Conservation (phyloP, 2,113 vertebrate genomes). For the Dendrocopos noguchii region DNA sequence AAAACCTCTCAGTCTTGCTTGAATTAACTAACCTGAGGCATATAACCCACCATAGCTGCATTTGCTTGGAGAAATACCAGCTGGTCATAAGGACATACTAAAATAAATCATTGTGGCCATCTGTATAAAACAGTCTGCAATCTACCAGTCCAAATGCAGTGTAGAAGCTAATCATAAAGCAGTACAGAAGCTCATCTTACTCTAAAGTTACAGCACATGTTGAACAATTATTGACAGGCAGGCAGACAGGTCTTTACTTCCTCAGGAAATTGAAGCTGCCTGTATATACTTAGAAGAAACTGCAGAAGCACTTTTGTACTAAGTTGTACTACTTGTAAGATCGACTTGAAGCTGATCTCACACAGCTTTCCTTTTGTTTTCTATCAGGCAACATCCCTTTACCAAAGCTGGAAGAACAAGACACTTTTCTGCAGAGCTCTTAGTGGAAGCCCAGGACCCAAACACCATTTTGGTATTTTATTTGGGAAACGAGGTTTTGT, state of each 20-base stretch:
- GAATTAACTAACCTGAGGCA: not conserved
- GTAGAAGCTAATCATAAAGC: not conserved
- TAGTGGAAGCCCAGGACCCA: not conserved
- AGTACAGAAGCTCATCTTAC: not conserved
- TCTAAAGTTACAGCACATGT: not conserved
- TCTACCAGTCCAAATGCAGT: not conserved
- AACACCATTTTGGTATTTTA: rapidly evolving
- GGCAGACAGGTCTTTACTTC: not conserved
- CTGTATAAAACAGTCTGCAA: not conserved
- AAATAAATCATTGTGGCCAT: not conserved
- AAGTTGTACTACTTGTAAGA: not conserved
- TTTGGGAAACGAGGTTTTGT: not conserved
- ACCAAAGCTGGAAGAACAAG: conserved; percentile 74
- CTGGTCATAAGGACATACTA: not conserved
- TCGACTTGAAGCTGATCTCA: not conserved
- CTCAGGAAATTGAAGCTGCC: not conserved
- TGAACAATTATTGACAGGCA: not conserved
- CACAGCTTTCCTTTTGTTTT: conserved; percentile 26
- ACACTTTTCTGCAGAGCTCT: conserved; percentile 8
- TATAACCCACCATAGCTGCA: not conserved
- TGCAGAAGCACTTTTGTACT: not conserved
- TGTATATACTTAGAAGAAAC: not conserved
- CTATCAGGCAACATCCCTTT: conserved; percentile 90
- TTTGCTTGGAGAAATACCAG: not conserved
- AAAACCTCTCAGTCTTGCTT: not conserved